Conservation (phyloP, 2,797 vertebrate genomes). For the Phataginus tetradactyla region DNA sequence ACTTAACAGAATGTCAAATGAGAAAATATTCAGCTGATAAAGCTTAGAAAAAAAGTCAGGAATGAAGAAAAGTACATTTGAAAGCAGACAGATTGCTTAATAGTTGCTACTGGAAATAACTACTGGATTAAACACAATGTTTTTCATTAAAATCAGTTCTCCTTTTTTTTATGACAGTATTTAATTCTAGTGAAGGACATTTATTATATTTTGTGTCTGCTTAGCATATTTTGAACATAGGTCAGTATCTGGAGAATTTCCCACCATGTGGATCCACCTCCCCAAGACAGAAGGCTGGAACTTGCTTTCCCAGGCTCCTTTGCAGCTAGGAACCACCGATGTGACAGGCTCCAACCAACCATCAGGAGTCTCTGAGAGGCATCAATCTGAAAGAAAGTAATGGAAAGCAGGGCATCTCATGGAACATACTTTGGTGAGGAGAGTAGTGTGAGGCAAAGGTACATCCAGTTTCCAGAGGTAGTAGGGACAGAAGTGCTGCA, state of each 20-base stretch:
- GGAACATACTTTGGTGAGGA: not conserved
- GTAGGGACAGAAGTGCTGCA: not conserved
- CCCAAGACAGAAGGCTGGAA: not conserved
- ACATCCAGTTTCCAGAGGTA: not conserved
- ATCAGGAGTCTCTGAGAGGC: not conserved
- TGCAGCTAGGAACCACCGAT: not conserved
- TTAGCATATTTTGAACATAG: not conserved
- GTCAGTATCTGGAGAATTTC: not conserved
- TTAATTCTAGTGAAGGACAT: not conserved
- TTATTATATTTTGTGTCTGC: not conserved
- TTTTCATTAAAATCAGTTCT: not conserved
- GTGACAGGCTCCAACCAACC: not conserved
- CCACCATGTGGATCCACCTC: not conserved
- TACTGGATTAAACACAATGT: not conserved
- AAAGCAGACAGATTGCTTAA: not conserved
- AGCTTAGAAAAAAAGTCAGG: constrained; percentile 12
- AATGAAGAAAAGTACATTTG: constrained; percentile 23
- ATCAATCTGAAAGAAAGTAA: not conserved
- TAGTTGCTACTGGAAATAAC: not conserved
- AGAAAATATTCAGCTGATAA: constrained; percentile 15
- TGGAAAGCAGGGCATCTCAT: not conserved
- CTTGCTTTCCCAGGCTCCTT: not conserved
- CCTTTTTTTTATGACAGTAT: not conserved
- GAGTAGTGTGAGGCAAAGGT: not conserved
- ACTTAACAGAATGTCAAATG: not conserved